These are phyloP conservation scores for Cerastis leucographa DNA, from an alignment of 2,888 invertebrate species.

Conservation along the genomic window DNA sequence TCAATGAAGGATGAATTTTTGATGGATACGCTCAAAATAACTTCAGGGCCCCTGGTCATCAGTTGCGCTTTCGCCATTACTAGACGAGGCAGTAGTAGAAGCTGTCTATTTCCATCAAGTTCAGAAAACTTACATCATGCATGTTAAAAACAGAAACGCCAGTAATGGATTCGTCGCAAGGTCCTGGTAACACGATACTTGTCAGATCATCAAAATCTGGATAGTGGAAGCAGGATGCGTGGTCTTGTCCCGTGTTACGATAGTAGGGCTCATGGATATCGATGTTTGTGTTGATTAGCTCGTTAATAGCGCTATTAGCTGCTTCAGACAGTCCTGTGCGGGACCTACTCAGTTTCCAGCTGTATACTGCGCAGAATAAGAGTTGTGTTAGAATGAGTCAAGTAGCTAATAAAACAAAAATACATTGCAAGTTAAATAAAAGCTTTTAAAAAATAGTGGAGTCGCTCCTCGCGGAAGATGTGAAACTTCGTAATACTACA, in stretches of 20 bases:
- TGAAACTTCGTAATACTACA: no score
- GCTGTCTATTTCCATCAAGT: background rate
- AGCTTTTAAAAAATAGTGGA: no score
- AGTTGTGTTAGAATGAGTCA: background rate
- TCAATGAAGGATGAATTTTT: no score
- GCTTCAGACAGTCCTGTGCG: conserved; percentile 72
- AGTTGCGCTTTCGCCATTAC: background rate
- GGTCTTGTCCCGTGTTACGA: conserved; percentile 74
- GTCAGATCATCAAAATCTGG: conserved; percentile 76
- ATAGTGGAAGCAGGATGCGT: conserved; percentile 82
- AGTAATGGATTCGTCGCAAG: conserved; percentile 76
- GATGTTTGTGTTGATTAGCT: conserved; percentile 69
- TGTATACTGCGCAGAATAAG: conserved; percentile 77
- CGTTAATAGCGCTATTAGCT: conserved; percentile 70
- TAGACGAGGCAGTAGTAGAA: background rate
- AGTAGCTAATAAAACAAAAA: background rate
- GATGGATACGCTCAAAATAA: background rate
- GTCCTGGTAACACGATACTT: conserved; percentile 76
- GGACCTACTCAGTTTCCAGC: conserved; percentile 82
- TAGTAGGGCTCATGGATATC: conserved; percentile 81
- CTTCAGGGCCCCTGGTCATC: background rate
- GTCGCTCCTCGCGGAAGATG: no score
- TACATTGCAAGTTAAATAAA: no score
- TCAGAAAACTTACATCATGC: conserved; percentile 71
- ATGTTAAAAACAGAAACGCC: conserved; percentile 77